Evolutionary conservation across 1,140 invertebrate species (phyloP).

Genomic region (Eumaeus atala): DNA sequence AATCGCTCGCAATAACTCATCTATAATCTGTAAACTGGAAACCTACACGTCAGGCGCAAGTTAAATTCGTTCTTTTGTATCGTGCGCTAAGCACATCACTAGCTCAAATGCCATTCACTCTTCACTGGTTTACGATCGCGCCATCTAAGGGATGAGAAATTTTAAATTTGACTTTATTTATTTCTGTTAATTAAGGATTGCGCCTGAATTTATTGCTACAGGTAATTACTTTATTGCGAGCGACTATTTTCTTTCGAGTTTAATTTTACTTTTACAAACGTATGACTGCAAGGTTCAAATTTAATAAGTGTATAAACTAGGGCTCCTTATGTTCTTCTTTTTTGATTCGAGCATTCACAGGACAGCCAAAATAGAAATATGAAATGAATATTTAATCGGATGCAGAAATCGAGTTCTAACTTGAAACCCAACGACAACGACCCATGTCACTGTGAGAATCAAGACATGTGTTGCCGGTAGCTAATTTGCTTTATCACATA

Average conservation of each 20-base stretch:
- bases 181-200: conserved; percentile 3
- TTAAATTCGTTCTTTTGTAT: no score
- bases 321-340: background rate
- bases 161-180: conserved; percentile 10
- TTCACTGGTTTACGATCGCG: background rate
- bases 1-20: no score
- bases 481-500: no score
- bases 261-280: conserved; percentile 3
- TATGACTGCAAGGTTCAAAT: conserved; percentile 6
- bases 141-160: conserved; percentile 9
- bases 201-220: conserved; percentile 4
- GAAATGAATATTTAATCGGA: background rate
- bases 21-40: no score
- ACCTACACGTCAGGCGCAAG: no score
- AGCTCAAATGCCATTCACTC: conserved; percentile 3
- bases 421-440: no score
- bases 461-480: no score
- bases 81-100: background rate
- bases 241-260: conserved; percentile 1
- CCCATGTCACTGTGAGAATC: no score
- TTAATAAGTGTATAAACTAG: background rate
- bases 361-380: background rate
- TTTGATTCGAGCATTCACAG: background rate
- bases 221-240: conserved; percentile 10
- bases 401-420: no score